Percentiles rank a stretch among this genome's conserved stretches.
Evolutionary conservation across 2,888 invertebrate species (phyloP).

Genomic region (Euspilapteryx auroguttella): DNA sequence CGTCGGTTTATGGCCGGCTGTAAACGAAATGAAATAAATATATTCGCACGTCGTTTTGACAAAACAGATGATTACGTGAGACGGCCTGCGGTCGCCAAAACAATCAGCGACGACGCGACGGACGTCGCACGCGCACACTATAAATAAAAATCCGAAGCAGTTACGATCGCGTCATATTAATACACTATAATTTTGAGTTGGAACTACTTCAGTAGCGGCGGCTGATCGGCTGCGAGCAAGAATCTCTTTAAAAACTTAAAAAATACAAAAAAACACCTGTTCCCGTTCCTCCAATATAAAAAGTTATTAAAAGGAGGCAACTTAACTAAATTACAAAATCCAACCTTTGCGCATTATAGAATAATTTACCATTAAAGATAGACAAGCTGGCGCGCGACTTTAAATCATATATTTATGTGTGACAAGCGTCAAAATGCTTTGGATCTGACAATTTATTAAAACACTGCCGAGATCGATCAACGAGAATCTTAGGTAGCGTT

Average conservation of each 20-base stretch:
- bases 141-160: slow-evolving; percentile 40
- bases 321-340: slow-evolving; percentile 57
- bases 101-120: slow-evolving; percentile 12
- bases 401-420: slow-evolving; percentile 31
- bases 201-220: slow-evolving; percentile 56
- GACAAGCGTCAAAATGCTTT: slow-evolving; percentile 53
- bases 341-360: slow-evolving; percentile 52
- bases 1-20: slow-evolving; percentile 32
- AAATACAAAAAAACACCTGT: slow-evolving; percentile 37
- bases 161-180: slow-evolving; percentile 38
- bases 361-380: slow-evolving; percentile 41
- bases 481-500: slow-evolving; percentile 52
- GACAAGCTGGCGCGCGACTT: slow-evolving; percentile 21
- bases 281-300: slow-evolving; percentile 22
- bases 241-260: slow-evolving; percentile 15
- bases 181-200: slow-evolving; percentile 51
- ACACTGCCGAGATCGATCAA: slow-evolving; percentile 43
- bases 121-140: slow-evolving; percentile 29
- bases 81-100: slow-evolving; percentile 13
- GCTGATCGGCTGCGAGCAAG: slow-evolving; percentile 13
- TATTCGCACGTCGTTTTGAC: slow-evolving; percentile 36
- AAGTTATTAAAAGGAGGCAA: slow-evolving; percentile 58
- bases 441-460: slow-evolving; percentile 41
- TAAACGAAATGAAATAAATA: slow-evolving; percentile 31
- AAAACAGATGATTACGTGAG: slow-evolving; percentile 23